phyloP scores from a whole-genome alignment of 2,113 vertebrate species.

The Stigmatopora nigra region DNA sequence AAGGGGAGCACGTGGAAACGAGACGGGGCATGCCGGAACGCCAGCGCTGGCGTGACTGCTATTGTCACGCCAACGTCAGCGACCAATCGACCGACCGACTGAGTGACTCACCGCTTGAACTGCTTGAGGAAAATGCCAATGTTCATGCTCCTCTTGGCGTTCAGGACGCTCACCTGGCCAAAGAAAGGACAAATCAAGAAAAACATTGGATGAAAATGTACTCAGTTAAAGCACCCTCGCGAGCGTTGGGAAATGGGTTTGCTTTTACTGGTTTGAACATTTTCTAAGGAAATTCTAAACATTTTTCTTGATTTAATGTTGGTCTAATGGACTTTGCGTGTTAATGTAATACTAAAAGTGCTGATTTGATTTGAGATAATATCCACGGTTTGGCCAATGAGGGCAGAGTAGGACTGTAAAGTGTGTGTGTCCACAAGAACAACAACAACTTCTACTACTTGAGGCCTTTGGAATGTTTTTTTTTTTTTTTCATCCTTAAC shows the following conservation, averaged over 20 bases:
- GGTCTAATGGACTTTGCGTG: no score
- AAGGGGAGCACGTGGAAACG: background rate
- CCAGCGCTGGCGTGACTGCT: slow-evolving; percentile 20
- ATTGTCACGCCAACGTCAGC: background rate
- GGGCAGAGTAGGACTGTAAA: no score
- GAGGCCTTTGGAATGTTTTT: background rate
- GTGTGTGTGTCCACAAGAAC: background rate
- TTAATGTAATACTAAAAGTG: no score
- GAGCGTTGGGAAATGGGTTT: no score
- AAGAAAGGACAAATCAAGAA: no score
- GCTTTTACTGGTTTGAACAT: no score
- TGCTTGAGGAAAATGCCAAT: slow-evolving; percentile 79
- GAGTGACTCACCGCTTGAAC: slow-evolving; percentile 70
- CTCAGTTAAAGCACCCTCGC: no score
- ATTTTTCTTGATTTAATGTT: no score
- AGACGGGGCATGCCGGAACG: slow-evolving; percentile 37
- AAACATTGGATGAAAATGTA: no score
- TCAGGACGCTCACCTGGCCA: slow-evolving; percentile 69
- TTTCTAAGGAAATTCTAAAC: no score
- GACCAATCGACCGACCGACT: slow-evolving; percentile 3
- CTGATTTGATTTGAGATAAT: no score
- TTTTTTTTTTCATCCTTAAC: background rate
- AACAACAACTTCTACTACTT: background rate
- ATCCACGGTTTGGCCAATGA: no score
- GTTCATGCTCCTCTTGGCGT: slow-evolving; percentile 75